Base-by-base conservation (phyloP, 2,797 vertebrate species). In the Zenarchopterus dispar region DNA sequence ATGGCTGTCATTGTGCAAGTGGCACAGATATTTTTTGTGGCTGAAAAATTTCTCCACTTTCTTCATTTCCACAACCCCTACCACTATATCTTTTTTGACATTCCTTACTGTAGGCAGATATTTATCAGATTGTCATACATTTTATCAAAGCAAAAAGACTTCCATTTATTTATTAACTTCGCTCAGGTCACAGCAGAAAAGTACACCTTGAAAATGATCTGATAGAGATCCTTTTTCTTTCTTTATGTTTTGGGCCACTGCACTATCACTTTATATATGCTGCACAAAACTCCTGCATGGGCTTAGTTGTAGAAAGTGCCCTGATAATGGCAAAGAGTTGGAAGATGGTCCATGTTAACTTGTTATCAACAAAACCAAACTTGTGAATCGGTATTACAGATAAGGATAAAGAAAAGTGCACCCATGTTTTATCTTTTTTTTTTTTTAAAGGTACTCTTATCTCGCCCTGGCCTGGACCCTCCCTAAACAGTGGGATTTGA, bases 1-100 rank as follows among this genome's bases (percentile, higher is more conserved):
- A 69, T 17, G 21, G 58, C 78, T 80, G 73, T 75, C 73, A 77
- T 70, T 77, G 67, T 75, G 66, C 52, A 78, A 73, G 66, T 57
- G 53, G 56, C 28, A 46, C 39, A 48, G 45, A 56, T 63, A 39
- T 64, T 80, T 74, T 70, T 75, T 58, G 42, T 66, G 47, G 39
- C 54, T 73, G 53, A 70, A 74, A 70, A 62, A 59, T 58, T 6
- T 21, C 50, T 66, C 36, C 21, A 22, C 49, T 56, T 72, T 49
- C 46, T 46, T 77, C 48, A 70, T 83, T 71, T 73, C 55, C 80
- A 64, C 24, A 64, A 54, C 57, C 41, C 21, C 23, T 67, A 63
- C 72, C 49, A 39, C 43, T 78, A 36, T 50, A 73, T 85, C 62
- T 68, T 31, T n/a, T 36, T 36, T 55, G 77, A 74, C 49, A 62